phyloP scores from a whole-genome alignment of 2,113 vertebrate species.

The Grus americana region DNA sequence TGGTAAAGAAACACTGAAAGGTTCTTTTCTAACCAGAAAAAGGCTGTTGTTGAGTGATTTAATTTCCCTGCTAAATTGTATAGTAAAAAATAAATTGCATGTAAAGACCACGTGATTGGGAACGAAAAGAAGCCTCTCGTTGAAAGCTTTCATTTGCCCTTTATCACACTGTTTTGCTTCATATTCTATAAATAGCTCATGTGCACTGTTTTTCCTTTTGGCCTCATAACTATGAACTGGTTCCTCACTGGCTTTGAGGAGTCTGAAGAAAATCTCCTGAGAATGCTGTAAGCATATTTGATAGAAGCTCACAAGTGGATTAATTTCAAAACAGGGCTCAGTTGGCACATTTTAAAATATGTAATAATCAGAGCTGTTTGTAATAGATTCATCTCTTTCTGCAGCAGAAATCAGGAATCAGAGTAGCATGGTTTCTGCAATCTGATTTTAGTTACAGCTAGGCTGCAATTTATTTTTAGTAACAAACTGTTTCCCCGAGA shows the following conservation, averaged over 20 bases:
- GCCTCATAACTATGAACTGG: slow-evolving; percentile 38
- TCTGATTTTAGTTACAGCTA: slow-evolving; percentile 74
- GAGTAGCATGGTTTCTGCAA: slow-evolving; percentile 50
- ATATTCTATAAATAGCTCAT: slow-evolving; percentile 62
- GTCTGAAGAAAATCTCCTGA: slow-evolving; percentile 2
- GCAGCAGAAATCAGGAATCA: slow-evolving; percentile 38
- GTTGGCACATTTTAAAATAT: slow-evolving; percentile 4
- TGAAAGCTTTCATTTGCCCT: slow-evolving; percentile 54
- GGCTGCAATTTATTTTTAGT: slow-evolving; percentile 76
- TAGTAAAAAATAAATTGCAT: slow-evolving; percentile 15
- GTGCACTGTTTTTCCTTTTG: slow-evolving; percentile 56
- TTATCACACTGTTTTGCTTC: slow-evolving; percentile 60
- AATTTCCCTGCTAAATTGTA: neutral
- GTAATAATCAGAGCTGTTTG: slow-evolving; percentile 24
- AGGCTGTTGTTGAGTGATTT: neutral
- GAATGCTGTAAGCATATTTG: neutral
- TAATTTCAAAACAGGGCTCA: slow-evolving; percentile 11
- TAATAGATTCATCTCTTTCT: slow-evolving; percentile 46
- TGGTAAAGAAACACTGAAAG: neutral
- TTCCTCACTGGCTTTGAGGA: slow-evolving; percentile 43
- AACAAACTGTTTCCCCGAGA: slow-evolving; percentile 73
- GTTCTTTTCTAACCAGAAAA: neutral
- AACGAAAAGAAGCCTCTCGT: neutral
- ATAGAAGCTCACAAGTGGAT: slow-evolving; percentile 8
- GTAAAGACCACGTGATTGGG: neutral